Conservation (phyloP, 2,797 vertebrate genomes). For the Girardinus metallicus region DNA sequence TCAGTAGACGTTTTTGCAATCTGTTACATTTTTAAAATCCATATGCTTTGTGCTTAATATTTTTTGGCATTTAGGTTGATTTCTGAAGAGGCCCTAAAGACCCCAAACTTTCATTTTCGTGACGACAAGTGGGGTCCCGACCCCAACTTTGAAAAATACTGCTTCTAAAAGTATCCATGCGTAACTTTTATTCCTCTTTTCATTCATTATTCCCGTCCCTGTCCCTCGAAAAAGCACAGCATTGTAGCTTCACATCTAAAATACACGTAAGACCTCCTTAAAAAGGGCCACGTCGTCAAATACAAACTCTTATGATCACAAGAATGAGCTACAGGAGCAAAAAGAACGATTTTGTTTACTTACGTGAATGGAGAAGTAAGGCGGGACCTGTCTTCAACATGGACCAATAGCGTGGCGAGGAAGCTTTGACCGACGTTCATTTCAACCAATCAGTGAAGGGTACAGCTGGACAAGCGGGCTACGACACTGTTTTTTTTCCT, state of each 20-base stretch:
- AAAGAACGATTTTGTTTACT: slow-evolving; percentile 66
- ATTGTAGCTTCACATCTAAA: not conserved
- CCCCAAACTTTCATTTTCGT: not conserved
- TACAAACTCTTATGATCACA: slow-evolving; percentile 37
- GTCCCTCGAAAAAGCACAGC: not conserved
- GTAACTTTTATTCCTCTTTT: not conserved
- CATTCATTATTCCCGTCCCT: not conserved
- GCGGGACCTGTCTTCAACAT: not conserved
- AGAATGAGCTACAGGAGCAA: slow-evolving; percentile 4
- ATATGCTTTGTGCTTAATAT: not conserved
- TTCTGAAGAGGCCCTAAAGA: not conserved
- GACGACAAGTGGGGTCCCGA: not conserved
- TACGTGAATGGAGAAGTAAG: slow-evolving; percentile 42
- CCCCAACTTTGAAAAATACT: not conserved
- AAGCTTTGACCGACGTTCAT: slow-evolving; percentile 20
- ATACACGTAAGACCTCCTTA: not conserved
- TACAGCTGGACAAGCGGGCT: slow-evolving; percentile 56
- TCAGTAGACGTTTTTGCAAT: not conserved
- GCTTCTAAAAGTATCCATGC: not conserved
- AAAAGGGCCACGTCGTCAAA: slow-evolving; percentile 31
- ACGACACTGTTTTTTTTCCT: slow-evolving; percentile 36
- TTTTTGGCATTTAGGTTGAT: not conserved
- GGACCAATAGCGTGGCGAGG: slow-evolving; percentile 41
- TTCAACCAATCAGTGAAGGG: slow-evolving; percentile 50
- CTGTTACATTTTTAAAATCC: not conserved